These are phyloP conservation scores for Phalera bucephala DNA, from an alignment of 2,888 invertebrate genomes.

Conservation along the genomic window DNA sequence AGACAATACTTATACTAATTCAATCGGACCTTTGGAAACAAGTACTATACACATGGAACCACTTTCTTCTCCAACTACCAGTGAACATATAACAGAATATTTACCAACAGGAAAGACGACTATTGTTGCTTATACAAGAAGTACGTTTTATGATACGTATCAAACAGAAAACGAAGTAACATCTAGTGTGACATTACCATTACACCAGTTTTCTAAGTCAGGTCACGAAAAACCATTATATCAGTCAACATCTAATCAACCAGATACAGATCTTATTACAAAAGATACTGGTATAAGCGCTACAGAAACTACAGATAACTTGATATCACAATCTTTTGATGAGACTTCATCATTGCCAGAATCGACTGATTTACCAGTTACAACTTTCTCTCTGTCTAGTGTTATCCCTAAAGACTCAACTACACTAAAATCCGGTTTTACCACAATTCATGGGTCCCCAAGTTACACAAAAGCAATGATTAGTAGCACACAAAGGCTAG, in stretches of 20 bases:
- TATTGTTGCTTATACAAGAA: not conserved
- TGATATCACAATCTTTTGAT: not conserved
- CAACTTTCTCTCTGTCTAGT: not conserved
- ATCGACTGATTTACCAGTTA: conserved; percentile 1
- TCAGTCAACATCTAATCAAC: not conserved
- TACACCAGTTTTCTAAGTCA: not conserved
- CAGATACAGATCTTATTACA: too few relatives aligned
- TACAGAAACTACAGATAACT: not conserved
- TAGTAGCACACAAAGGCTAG: not conserved
- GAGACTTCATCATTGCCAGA: not conserved
- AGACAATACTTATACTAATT: too few relatives aligned
- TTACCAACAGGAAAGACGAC: not conserved
- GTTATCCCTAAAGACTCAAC: not conserved
- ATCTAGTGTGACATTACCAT: not conserved
- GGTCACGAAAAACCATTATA: not conserved
- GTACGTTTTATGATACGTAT: not conserved
- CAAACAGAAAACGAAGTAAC: not conserved
- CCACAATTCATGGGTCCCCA: not conserved
- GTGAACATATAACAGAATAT: not conserved
- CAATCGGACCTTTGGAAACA: not conserved
- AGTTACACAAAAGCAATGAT: not conserved
- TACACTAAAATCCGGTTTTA: conserved; percentile 1
- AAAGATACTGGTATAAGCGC: not conserved
- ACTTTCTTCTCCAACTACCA: not conserved
- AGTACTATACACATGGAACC: not conserved